Percentiles rank a stretch among this genome's conserved stretches.
Evolutionary conservation across 2,888 invertebrate genomes (phyloP).

Genomic region (Pardosa pseudoannulata): DNA sequence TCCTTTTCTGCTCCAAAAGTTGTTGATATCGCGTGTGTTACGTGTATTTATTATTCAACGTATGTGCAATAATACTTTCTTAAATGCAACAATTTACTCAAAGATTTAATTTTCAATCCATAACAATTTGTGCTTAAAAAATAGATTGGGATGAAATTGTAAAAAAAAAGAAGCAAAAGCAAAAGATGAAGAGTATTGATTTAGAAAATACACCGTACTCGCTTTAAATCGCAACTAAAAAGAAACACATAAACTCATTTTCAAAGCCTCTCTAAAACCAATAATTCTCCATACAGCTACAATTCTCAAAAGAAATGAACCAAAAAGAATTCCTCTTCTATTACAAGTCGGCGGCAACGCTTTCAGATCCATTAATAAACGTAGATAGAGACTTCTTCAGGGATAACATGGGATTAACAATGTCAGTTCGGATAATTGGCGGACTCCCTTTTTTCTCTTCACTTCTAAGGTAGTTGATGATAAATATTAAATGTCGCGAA

Average conservation of each 20-base stretch:
- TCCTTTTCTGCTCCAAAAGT: too few relatives aligned
- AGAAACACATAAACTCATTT: conserved; percentile 6
- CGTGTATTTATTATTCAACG: not conserved
- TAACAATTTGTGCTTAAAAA: not conserved
- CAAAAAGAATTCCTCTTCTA: not conserved
- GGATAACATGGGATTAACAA: conserved; percentile 28
- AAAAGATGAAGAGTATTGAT: not conserved
- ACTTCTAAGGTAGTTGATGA: not conserved
- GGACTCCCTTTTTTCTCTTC: not conserved
- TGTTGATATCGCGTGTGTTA: too few relatives aligned
- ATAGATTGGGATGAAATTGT: too few relatives aligned
- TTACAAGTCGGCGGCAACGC: not conserved
- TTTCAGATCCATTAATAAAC: conserved; percentile 24
- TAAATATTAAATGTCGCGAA: conserved; percentile 38
- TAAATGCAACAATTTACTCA: not conserved
- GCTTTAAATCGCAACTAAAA: not conserved
- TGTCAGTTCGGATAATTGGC: conserved; percentile 30
- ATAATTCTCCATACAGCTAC: conserved; percentile 6
- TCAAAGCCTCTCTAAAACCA: conserved; percentile 13
- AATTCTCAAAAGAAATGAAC: conserved; percentile 9
- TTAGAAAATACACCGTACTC: not conserved
- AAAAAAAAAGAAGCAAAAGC: not conserved
- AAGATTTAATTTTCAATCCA: not conserved
- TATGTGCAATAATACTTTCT: not conserved
- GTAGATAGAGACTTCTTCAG: conserved; percentile 13